Base-by-base conservation (phyloP, 2,888 invertebrate genomes). In the Aphodius sticticus region DNA sequence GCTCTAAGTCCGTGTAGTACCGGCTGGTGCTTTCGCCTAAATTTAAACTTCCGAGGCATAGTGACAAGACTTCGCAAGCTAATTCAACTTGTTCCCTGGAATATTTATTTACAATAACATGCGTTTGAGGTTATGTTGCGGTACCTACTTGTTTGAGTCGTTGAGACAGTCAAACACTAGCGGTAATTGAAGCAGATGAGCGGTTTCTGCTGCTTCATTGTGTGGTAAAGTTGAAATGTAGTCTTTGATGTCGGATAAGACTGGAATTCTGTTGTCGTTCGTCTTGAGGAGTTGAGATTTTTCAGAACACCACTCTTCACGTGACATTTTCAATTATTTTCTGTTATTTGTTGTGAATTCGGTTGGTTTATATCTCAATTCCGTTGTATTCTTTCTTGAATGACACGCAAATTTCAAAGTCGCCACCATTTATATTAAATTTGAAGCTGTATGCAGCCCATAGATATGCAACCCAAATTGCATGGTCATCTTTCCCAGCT, bases 161-260 rank as follows among this genome's bases (percentile, higher is more conserved):
- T 94, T 92, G 53, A 94, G 88, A 84, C 94, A 94, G 70, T 93
- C 92, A 81, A 94, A 92, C 78, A 95, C 91, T 83, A 92, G 89
- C 0, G 92, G 90, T 78, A 94, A 90, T 82, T 92, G 91, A 16
- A 92, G 83, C 77, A 89, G 82, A 74, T 87, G 87, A 12, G 88
- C 88, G 15, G 90, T 88, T 82, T 88, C 86, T 15, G 86, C 84
- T 3, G 87, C 88, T 85, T 91, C 90, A 70, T 89, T 84, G 9
- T 88, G 85, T 0, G 89, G 85, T 16, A 89, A 83, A 7, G 88
- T 86, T 79, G 87, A 86, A 0, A 92, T 86, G 76, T 89, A 88
- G 2, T 88, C 87, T 75, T 89, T 89, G 77, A 92, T 90, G 83
- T 90, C 90, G 76, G 86, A 89, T 71, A 92, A 86, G 0, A 90